These are phyloP conservation scores for Chelon auratus DNA, from an alignment of 2,797 vertebrate genomes.

Conservation along the genomic window DNA sequence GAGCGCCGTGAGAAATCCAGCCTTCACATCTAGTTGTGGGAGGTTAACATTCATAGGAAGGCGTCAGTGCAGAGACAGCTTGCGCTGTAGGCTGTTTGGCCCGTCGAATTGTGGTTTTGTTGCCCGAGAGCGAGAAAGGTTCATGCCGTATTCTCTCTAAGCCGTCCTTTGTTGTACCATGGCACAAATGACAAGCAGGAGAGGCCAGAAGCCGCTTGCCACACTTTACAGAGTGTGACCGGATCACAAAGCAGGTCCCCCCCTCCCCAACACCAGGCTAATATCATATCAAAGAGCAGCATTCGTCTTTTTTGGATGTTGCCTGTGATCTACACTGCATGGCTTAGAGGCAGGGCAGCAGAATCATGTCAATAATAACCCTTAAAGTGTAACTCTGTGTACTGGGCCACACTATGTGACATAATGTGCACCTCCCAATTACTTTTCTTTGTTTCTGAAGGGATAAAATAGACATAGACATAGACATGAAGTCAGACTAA, in stretches of 20 bases:
- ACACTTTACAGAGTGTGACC: slow-evolving; percentile 40
- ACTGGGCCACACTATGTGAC: not conserved
- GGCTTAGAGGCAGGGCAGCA: slow-evolving; percentile 26
- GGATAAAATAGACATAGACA: slow-evolving; percentile 5
- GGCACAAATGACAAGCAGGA: slow-evolving; percentile 25
- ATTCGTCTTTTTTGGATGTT: slow-evolving; percentile 40
- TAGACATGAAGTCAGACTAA: not conserved
- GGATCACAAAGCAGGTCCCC: slow-evolving; percentile 33
- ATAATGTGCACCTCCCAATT: slow-evolving; percentile 2
- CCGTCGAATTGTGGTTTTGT: slow-evolving; percentile 4
- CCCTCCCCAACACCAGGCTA: slow-evolving; percentile 21
- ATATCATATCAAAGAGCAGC: slow-evolving; percentile 48
- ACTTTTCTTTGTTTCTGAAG: slow-evolving; percentile 23
- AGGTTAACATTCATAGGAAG: slow-evolving; percentile 46
- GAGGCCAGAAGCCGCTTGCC: slow-evolving; percentile 32
- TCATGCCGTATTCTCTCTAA: slow-evolving; percentile 28
- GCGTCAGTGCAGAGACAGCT: slow-evolving; percentile 24
- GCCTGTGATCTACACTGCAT: not conserved
- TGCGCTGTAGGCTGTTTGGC: slow-evolving; percentile 46
- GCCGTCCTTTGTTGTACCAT: slow-evolving; percentile 39
- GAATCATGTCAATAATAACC: slow-evolving; percentile 29
- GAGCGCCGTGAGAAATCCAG: slow-evolving; percentile 13
- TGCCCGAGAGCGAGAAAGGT: slow-evolving; percentile 29
- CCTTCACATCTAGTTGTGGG: not conserved
- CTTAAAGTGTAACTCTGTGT: slow-evolving; percentile 19